Evolutionary conservation across 1,140 invertebrate species (phyloP).

Genomic region (Papilio aristodemus): DNA sequence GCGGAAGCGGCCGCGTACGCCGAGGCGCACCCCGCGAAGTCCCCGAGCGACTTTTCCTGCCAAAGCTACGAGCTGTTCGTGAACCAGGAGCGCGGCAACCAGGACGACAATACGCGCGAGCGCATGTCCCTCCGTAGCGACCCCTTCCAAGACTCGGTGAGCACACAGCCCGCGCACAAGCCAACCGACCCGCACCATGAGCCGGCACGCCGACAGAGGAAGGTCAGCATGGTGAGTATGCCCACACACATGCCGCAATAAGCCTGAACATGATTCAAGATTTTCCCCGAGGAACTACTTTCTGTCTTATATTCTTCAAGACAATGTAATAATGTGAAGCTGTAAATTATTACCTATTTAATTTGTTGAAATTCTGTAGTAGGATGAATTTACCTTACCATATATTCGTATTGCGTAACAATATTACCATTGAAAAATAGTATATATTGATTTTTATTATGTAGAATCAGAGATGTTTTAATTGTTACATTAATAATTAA

Average conservation of each 20-base stretch:
- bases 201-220: constrained; percentile 84
- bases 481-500: not conserved
- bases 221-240: constrained; percentile 94
- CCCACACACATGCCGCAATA: constrained; percentile 47
- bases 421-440: too few relatives aligned
- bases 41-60: constrained; percentile 93
- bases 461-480: not conserved
- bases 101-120: constrained; percentile 93
- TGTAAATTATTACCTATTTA: too few relatives aligned
- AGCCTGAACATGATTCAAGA: constrained; percentile 66
- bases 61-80: constrained; percentile 95
- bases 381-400: too few relatives aligned
- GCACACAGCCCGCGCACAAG: constrained; percentile 87
- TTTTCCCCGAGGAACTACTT: not conserved
- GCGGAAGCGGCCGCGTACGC: constrained; percentile 82
- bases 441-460: too few relatives aligned
- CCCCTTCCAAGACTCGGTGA: constrained; percentile 87
- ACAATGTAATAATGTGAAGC: too few relatives aligned
- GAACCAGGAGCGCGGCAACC: constrained; percentile 90
- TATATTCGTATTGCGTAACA: too few relatives aligned
- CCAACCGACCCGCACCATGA: constrained; percentile 81
- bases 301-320: too few relatives aligned
- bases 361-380: too few relatives aligned
- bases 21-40: constrained; percentile 86
- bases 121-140: constrained; percentile 94